A percentile compares a stretch with the other conserved stretches of the same genome.
Evolutionary conservation across 2,888 invertebrate genomes (phyloP).

Genomic region (Platypus cylindrus): DNA sequence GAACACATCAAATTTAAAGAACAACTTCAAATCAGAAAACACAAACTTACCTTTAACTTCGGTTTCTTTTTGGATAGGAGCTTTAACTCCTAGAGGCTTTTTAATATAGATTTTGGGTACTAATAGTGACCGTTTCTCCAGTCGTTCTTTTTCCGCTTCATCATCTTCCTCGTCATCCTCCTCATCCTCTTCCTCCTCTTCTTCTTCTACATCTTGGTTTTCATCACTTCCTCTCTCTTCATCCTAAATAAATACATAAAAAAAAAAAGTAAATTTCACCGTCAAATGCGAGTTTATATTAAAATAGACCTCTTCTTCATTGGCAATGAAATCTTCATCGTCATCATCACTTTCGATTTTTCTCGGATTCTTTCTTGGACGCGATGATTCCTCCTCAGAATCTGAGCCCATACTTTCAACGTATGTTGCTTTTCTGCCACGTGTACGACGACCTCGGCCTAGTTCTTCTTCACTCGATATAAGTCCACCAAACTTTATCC

Average conservation of each 20-base stretch:
- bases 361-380: constrained; percentile 13
- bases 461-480: constrained; percentile 40
- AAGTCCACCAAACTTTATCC: constrained; percentile 44
- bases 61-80: constrained; percentile 3
- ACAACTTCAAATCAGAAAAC: too few relatives aligned
- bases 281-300: too few relatives aligned
- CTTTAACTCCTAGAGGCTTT: constrained; percentile 16
- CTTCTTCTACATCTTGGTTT: constrained; percentile 13
- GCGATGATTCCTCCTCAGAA: constrained; percentile 51
- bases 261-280: neutral
- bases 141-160: constrained; percentile 16
- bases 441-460: constrained; percentile 48
- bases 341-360: constrained; percentile 34
- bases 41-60: constrained; percentile 7
- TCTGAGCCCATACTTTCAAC: constrained; percentile 64
- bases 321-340: constrained; percentile 40
- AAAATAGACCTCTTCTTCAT: constrained; percentile 27
- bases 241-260: constrained; percentile 16
- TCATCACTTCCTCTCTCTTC: constrained; percentile 19
- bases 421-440: constrained; percentile 64
- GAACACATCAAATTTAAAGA: too few relatives aligned
- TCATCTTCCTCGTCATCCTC: constrained; percentile 20
- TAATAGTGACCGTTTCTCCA: constrained; percentile 17
- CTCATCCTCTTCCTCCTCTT: constrained; percentile 17
- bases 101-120: constrained; percentile 24